Evolutionary conservation across 2,113 vertebrate species (phyloP).

Genomic region (Phaethornis superciliosus): DNA sequence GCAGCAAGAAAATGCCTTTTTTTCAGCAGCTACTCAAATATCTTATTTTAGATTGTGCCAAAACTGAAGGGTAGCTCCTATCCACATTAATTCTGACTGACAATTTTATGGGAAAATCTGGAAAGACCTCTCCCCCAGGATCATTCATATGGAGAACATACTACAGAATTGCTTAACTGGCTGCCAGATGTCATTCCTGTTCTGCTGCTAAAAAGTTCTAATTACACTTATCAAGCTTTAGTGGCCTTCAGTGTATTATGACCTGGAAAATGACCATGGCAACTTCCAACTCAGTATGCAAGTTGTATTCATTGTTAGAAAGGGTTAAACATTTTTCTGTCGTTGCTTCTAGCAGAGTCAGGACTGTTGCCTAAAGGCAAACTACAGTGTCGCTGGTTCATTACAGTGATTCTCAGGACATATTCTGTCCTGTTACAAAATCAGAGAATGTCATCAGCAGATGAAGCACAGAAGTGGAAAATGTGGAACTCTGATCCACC

Average conservation of each 20-base stretch:
- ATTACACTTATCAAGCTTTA: background rate
- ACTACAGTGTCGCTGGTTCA: accelerated
- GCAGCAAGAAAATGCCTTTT: constrained; percentile 22
- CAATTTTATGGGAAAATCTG: constrained; percentile 29
- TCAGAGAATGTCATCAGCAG: background rate
- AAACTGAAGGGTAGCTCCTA: background rate
- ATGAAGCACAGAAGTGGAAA: background rate
- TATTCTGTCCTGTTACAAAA: background rate
- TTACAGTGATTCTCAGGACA: background rate
- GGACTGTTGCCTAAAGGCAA: background rate
- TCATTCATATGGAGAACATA: background rate
- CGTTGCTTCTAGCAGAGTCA: background rate
- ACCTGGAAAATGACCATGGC: background rate
- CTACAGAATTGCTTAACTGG: background rate
- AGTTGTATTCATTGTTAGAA: background rate
- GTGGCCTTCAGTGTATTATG: background rate
- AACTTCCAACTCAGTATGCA: background rate
- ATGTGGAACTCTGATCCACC: background rate
- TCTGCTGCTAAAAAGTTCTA: background rate
- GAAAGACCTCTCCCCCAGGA: background rate
- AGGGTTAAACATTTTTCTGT: background rate
- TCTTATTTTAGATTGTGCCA: constrained; percentile 21
- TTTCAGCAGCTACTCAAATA: constrained; percentile 34
- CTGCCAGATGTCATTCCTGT: background rate
- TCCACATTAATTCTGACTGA: constrained; percentile 34